Conservation (phyloP, 1,140 invertebrate species). For the Manduca sexta region DNA sequence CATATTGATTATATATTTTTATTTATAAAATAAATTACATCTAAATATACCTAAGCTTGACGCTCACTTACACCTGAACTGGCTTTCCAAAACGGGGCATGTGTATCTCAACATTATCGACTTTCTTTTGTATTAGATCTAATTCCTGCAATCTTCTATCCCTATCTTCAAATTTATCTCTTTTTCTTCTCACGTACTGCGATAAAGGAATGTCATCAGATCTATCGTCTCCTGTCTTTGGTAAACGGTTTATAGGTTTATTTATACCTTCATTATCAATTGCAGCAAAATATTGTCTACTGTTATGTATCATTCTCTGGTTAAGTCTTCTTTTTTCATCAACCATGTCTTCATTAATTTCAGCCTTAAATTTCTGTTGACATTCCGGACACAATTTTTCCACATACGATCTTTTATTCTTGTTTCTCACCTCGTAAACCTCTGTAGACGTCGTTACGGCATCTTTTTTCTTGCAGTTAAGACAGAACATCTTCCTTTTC, state of each 20-base stretch:
- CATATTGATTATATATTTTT: not conserved
- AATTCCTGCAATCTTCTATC: not conserved
- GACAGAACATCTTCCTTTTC: slow-evolving; percentile 21
- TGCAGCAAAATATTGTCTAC: not conserved
- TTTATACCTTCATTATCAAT: not conserved
- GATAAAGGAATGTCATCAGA: too few species aligned
- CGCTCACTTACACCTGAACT: not conserved
- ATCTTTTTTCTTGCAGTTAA: slow-evolving; percentile 9
- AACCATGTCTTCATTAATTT: not conserved
- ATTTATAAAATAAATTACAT: not conserved
- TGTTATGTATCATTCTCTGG: not conserved
- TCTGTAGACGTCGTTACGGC: not conserved
- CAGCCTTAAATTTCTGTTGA: not conserved
- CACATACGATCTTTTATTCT: not conserved
- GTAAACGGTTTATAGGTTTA: too few species aligned
- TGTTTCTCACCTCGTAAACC: not conserved
- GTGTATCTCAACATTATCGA: not conserved
- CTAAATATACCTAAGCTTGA: not conserved
- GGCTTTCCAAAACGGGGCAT: not conserved
- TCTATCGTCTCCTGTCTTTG: too few species aligned
- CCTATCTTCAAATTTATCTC: not conserved
- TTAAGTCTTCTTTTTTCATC: not conserved
- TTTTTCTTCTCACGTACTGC: not conserved
- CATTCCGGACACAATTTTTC: not conserved
- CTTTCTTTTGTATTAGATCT: slow-evolving; percentile 1